phyloP scores from a whole-genome alignment of 2,888 invertebrate species.

The Thysanoteuthis rhombus region DNA sequence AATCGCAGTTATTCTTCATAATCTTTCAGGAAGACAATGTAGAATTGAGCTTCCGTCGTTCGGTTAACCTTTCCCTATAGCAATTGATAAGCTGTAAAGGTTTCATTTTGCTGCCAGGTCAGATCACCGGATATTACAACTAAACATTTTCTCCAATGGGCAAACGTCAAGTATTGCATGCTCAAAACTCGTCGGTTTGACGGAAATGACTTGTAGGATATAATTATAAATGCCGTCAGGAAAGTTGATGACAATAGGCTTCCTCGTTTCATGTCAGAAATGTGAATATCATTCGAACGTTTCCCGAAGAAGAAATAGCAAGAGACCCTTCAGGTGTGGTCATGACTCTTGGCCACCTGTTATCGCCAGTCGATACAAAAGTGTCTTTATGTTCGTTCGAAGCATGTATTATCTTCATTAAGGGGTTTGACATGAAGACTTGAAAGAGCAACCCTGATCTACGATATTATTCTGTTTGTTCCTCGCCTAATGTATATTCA shows the following conservation, averaged over 20 bases:
- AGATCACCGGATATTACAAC: neutral
- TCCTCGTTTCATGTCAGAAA: neutral
- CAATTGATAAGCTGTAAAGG: neutral
- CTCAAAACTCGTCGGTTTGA: neutral
- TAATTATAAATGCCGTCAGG: neutral
- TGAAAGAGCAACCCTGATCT: too few species aligned
- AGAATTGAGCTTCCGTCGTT: neutral
- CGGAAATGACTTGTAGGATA: conserved; percentile 12
- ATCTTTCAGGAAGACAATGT: too few species aligned
- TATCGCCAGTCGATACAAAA: neutral
- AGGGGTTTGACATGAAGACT: too few species aligned
- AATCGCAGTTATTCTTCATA: too few species aligned
- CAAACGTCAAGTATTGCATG: neutral
- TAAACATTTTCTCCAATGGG: neutral
- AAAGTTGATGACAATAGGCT: neutral
- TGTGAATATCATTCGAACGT: neutral
- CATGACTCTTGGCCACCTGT: neutral
- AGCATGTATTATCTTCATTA: neutral
- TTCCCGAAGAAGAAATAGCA: neutral
- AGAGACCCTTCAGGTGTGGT: neutral
- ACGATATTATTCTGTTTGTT: too few species aligned
- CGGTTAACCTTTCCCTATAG: neutral
- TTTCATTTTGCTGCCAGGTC: neutral
- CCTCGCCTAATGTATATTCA: too few species aligned
- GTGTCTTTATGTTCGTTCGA: neutral